A percentile compares a stretch with the other conserved stretches of the same genome.
Conservation (phyloP, 2,888 invertebrate genomes). For the Elgonia sp. region DNA sequence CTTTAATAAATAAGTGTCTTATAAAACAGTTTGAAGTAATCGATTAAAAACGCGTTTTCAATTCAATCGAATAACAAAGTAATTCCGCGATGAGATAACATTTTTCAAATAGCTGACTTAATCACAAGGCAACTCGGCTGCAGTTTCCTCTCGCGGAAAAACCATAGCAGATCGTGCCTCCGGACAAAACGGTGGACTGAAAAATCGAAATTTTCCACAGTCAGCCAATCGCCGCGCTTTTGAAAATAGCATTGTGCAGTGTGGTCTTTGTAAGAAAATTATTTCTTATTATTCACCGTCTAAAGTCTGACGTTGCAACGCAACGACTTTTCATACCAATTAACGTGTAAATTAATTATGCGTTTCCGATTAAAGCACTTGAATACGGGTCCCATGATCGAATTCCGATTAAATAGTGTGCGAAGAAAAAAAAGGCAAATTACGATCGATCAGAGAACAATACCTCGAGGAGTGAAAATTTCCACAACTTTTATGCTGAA, state of each 20-base stretch:
- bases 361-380: conserved; percentile 30
- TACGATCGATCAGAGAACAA: conserved; percentile 38
- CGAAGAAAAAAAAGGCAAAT: conserved; percentile 22
- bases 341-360: conserved; percentile 51
- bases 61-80: neutral
- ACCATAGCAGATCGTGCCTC: neutral
- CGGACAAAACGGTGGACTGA: neutral
- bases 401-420: conserved; percentile 48
- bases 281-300: conserved; percentile 36
- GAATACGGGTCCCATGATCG: conserved; percentile 6
- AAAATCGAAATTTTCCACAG: conserved; percentile 13
- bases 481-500: no score
- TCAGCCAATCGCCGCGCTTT: neutral
- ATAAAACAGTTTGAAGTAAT: neutral
- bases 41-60: neutral
- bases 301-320: conserved; percentile 37
- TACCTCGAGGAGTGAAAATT: no score
- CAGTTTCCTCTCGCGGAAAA: conserved; percentile 18
- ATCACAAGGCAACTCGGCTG: neutral
- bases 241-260: neutral
- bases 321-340: conserved; percentile 32
- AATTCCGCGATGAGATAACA: conserved; percentile 5
- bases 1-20: neutral
- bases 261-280: conserved; percentile 14
- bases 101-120: conserved; percentile 5